These are phyloP conservation scores for Lutjanus campechanus DNA, from an alignment of 2,797 vertebrate genomes.

Conservation along the genomic window DNA sequence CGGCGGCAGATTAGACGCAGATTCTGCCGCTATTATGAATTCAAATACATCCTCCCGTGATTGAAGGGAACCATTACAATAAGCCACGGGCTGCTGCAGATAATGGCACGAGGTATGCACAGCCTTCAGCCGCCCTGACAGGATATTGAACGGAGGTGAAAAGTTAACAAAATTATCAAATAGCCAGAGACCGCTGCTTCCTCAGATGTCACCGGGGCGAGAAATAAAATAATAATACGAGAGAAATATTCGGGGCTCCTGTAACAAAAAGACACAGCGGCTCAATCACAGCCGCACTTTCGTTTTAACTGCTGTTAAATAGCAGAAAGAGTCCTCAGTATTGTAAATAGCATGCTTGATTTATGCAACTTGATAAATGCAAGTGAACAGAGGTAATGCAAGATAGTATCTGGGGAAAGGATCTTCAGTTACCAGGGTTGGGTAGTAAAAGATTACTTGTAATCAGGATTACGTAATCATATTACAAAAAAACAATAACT, in stretches of 20 bases:
- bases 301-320: not conserved
- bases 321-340: not conserved
- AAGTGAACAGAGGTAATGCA: not conserved
- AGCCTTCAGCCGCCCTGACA: conserved; percentile 72
- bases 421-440: not conserved
- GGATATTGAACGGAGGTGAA: conserved; percentile 79
- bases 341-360: not conserved
- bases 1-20: conserved; percentile 76
- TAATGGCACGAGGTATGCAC: conserved; percentile 72
- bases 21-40: conserved; percentile 81
- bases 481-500: no score
- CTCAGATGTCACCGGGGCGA: conserved; percentile 53
- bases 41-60: conserved; percentile 81
- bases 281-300: not conserved
- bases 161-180: conserved; percentile 82
- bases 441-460: no score
- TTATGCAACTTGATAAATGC: conserved; percentile 2
- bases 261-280: not conserved
- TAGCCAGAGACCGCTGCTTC: conserved; percentile 45
- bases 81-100: conserved; percentile 79
- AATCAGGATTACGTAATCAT: no score
- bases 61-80: conserved; percentile 83
- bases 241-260: not conserved
- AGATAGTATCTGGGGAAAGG: not conserved
- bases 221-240: conserved; percentile 51